Base-by-base conservation (phyloP, 2,113 vertebrate species). In the Lepisosteus oculatus region DNA sequence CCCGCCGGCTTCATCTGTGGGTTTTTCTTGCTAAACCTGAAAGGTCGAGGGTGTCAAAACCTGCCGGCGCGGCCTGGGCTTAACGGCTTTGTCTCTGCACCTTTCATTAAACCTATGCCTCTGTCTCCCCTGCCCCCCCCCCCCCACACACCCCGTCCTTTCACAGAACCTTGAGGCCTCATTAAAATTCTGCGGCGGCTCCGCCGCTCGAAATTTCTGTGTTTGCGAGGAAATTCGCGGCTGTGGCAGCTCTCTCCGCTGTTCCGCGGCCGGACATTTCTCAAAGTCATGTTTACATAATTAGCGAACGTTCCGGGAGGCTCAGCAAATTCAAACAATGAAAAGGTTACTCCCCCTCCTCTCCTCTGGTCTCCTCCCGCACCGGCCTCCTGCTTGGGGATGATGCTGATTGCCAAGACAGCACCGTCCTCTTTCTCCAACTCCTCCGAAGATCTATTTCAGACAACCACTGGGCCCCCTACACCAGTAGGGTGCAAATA, bases 281-380 rank as follows among this genome's bases (percentile, higher is more conserved):
- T 90, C 79, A 78, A 86, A 87, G 85, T 87, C 86, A 83, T 90
- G 86, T 89, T 91, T 88, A 87, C 82, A 88, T 88, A 89, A 89
- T 87, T 89, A 89, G 83, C 83, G 74, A 87, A 81, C 74, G 81
- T 78, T 77, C 78, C 73, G 79, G 84, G 79, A 79, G 81, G 82
- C 85, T 86, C 85, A 83, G 85, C 84, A 79, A 73, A 80, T 85
- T 82, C 79, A 71, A 84, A 90, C 88, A 84, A 83, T 84, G 81
- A 80, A 89, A 88, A 83, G 78, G 74, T 79, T 78, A 72, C 80
- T 79, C 72, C 80, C 84, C 76, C 77, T 80, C 82, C 79, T 81
- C 77, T 85, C 74, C 62, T 76, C 81, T 80, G 79, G 77, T 51
- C 79, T 81, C 29, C 61, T 68, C 71, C 82, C 68, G 75, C 68